A percentile compares a stretch with the other conserved stretches of the same genome.
These are phyloP conservation scores for Neogale vison DNA, from an alignment of 2,113 vertebrate species.

Conservation along the genomic window DNA sequence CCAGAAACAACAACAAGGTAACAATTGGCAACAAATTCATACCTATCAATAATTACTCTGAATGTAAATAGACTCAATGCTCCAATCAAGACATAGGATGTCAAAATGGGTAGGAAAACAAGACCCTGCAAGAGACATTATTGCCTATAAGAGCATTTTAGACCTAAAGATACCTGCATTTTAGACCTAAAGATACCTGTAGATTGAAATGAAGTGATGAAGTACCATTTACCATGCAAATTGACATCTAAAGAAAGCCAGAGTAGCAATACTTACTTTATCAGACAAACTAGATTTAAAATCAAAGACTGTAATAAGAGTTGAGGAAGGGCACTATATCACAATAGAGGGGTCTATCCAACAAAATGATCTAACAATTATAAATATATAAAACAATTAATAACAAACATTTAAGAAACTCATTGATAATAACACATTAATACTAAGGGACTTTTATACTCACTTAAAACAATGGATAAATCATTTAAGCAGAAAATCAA, in stretches of 20 bases:
- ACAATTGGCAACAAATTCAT: no score
- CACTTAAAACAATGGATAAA: background rate
- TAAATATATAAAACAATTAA: background rate
- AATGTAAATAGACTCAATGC: no score
- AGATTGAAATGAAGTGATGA: background rate
- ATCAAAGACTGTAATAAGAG: background rate
- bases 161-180: background rate
- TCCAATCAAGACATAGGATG: background rate
- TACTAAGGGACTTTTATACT: background rate
- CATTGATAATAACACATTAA: background rate
- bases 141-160: background rate
- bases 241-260: background rate
- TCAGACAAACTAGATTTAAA: background rate
- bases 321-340: background rate
- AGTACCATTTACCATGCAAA: background rate
- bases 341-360: background rate
- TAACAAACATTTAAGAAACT: background rate
- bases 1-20: no score
- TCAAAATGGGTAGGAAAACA: background rate
- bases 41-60: no score
- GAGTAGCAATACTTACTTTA: background rate
- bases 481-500: background rate
- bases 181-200: background rate
- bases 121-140: background rate
- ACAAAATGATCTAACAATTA: background rate